Percentiles rank a stretch among this genome's conserved stretches.
Conservation (phyloP, 2,888 invertebrate species). For the Drosophila histrio region DNA sequence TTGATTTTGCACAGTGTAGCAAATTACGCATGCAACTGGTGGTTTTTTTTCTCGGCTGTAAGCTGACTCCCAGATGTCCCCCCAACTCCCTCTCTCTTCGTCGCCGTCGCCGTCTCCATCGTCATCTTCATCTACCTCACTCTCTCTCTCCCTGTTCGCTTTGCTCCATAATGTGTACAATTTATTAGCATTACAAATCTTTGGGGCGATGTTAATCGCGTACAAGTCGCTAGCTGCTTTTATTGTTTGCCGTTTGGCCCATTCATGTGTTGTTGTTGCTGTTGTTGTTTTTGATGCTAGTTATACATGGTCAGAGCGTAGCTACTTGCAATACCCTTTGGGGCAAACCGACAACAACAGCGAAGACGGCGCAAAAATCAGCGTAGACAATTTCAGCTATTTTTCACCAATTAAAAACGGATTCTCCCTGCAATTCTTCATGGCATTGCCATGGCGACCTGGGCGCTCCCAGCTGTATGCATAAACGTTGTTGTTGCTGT, state of each 20-base stretch:
- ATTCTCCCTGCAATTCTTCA: conserved; percentile 67
- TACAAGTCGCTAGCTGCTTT: conserved; percentile 47
- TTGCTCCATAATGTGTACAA: conserved; percentile 62
- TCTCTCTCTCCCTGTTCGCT: conserved; percentile 10
- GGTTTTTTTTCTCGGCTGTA: conserved; percentile 3
- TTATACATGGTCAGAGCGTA: conserved; percentile 53
- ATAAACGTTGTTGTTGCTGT: conserved; percentile 29
- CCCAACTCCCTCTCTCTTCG: background rate
- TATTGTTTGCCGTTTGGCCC: conserved; percentile 48
- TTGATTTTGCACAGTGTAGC: conserved; percentile 29
- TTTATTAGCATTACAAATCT: conserved; percentile 78
- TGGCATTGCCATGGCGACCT: conserved; percentile 39
- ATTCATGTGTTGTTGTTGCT: conserved; percentile 18
- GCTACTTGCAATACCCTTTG: conserved; percentile 60
- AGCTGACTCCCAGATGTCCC: conserved; percentile 6
- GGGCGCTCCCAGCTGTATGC: conserved; percentile 52
- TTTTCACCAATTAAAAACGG: conserved; percentile 78
- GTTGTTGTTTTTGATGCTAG: conserved; percentile 28
- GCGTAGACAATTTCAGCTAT: conserved; percentile 71
- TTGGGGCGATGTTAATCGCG: conserved; percentile 67
- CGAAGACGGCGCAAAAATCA: conserved; percentile 44
- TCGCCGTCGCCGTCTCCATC: too few relatives aligned
- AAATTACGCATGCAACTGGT: conserved; percentile 18
- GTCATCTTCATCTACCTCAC: background rate
- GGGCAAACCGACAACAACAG: conserved; percentile 28